Evolutionary conservation across 2,113 vertebrate genomes (phyloP).

Genomic region (Halcyon malimbica): DNA sequence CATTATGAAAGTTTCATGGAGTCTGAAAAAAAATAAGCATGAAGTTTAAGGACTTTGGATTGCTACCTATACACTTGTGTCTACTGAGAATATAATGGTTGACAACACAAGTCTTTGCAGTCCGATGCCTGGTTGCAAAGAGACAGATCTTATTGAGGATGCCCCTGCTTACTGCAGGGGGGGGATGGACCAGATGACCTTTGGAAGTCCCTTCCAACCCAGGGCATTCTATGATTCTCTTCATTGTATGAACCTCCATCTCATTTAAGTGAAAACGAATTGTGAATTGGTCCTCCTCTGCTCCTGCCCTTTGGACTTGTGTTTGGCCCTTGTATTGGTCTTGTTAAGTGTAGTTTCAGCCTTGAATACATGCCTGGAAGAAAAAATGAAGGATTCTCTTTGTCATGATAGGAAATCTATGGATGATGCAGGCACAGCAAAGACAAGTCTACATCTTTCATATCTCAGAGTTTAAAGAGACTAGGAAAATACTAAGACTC

Average conservation of each 20-base stretch:
- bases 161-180: too few relatives aligned
- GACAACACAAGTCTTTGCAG: background rate
- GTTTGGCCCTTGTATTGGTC: background rate
- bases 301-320: background rate
- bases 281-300: background rate
- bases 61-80: background rate
- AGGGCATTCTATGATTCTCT: background rate
- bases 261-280: background rate
- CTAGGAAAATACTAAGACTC: background rate
- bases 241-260: rapidly evolving
- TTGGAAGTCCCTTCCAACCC: too few relatives aligned
- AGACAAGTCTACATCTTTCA: background rate
- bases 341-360: background rate
- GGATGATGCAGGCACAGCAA: background rate
- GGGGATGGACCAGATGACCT: too few relatives aligned
- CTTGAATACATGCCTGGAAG: background rate
- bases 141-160: background rate
- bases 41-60: background rate
- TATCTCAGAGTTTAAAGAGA: background rate
- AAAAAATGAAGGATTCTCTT: background rate
- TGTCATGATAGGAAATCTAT: background rate
- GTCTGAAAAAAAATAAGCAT: background rate
- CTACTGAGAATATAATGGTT: background rate
- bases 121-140: background rate
- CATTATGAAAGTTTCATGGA: background rate